A percentile compares a stretch with the other conserved stretches of the same genome.
Conservation (phyloP, 2,888 invertebrate genomes). For the Laspeyria flexula region DNA sequence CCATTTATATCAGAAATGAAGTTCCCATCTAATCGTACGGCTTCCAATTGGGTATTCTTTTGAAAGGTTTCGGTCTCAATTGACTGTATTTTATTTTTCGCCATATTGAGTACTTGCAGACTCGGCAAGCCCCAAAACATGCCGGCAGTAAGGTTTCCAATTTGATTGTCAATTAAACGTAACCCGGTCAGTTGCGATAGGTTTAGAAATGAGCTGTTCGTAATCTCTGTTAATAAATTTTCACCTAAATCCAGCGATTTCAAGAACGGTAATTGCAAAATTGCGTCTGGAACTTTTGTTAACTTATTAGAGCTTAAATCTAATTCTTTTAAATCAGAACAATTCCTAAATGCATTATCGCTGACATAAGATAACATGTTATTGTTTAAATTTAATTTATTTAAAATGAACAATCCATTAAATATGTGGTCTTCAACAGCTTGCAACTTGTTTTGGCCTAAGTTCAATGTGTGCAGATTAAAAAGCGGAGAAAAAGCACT, state of each 20-base stretch:
- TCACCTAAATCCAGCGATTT: conserved; percentile 96
- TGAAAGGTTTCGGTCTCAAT: conserved; percentile 95
- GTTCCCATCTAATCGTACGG: conserved; percentile 95
- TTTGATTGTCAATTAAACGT: conserved; percentile 95
- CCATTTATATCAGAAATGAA: conserved; percentile 96
- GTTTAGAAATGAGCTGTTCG: conserved; percentile 93
- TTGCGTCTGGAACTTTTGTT: conserved; percentile 92
- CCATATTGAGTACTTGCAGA: conserved; percentile 94
- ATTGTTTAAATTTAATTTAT: conserved; percentile 93
- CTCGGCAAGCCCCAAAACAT: conserved; percentile 95
- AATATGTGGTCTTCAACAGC: conserved; percentile 92
- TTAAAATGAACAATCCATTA: conserved; percentile 93
- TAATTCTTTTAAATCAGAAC: conserved; percentile 94
- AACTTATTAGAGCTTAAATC: conserved; percentile 95
- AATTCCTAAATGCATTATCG: conserved; percentile 93
- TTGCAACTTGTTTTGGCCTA: conserved; percentile 94
- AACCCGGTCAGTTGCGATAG: conserved; percentile 94
- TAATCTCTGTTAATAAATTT: conserved; percentile 94
- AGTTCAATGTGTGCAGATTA: conserved; percentile 94
- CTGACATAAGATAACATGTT: conserved; percentile 92
- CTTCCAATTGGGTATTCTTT: conserved; percentile 92
- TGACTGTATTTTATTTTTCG: conserved; percentile 94
- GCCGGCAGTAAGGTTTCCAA: conserved; percentile 93
- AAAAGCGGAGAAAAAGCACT: conserved; percentile 95
- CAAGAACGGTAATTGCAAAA: conserved; percentile 92